Percentiles rank a stretch among this genome's conserved stretches.
These are phyloP conservation scores for Sus scrofa DNA, from an alignment of 2,113 vertebrate genomes.

Conservation along the genomic window T2T-Sscrofa CM000828.6:41159501-41160000, in stretches of 20 bases:
- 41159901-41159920: background rate
- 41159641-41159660: slow-evolving; percentile 32
- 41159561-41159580: slow-evolving; percentile 25
- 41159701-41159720: background rate
- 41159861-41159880: background rate
- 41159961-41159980: background rate
- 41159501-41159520: slow-evolving; percentile 37
- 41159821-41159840: background rate
- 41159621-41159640: slow-evolving; percentile 11
- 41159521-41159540: slow-evolving; percentile 35
- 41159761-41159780: slow-evolving; percentile 3
- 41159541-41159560: background rate
- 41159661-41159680: slow-evolving; percentile 29
- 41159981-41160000: background rate
- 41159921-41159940: background rate
- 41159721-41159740: background rate
- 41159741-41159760: background rate
- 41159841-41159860: background rate
- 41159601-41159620: background rate
- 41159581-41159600: background rate
- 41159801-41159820: background rate
- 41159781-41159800: background rate
- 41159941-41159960: background rate
- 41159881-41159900: background rate
- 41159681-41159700: background rate